These are phyloP conservation scores for Corythaeola cristata DNA, from an alignment of 2,113 vertebrate species.

Conservation along the genomic window DNA sequence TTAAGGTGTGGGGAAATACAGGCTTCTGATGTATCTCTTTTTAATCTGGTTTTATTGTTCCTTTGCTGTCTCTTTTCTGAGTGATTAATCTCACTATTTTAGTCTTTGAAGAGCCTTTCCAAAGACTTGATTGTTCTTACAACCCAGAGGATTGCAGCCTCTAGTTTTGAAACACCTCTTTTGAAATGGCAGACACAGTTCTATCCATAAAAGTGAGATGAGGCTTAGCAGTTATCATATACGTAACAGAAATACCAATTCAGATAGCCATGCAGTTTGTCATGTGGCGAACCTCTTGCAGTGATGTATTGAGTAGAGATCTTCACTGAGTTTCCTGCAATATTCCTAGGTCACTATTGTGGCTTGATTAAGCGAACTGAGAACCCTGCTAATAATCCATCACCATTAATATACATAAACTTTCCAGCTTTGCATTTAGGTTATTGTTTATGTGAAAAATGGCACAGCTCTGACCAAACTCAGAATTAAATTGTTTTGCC, in stretches of 20 bases:
- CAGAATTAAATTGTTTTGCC: not conserved
- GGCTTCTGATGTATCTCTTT: not conserved
- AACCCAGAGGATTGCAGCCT: not conserved
- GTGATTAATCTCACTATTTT: conserved; percentile 28
- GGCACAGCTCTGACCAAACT: not conserved
- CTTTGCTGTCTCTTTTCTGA: not conserved
- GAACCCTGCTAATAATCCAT: not conserved
- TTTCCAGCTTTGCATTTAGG: not conserved
- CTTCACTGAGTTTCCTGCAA: not conserved
- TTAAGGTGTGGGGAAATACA: not conserved
- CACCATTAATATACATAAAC: not conserved
- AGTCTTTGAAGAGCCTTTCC: not conserved
- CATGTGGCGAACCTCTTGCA: not conserved
- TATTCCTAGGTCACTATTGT: not conserved
- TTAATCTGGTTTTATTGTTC: conserved; percentile 31
- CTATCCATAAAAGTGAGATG: not conserved
- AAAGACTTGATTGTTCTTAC: not conserved
- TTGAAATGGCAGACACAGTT: not conserved
- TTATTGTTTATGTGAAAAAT: rapidly evolving
- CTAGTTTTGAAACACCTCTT: not conserved
- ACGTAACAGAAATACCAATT: not conserved
- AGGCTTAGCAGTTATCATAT: not conserved
- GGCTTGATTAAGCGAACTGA: conserved; percentile 2
- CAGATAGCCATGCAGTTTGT: not conserved
- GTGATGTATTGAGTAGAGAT: not conserved